These are phyloP conservation scores for Hylaeus anthracinus DNA, from an alignment of 1,140 invertebrate species.

Conservation along the genomic window DNA sequence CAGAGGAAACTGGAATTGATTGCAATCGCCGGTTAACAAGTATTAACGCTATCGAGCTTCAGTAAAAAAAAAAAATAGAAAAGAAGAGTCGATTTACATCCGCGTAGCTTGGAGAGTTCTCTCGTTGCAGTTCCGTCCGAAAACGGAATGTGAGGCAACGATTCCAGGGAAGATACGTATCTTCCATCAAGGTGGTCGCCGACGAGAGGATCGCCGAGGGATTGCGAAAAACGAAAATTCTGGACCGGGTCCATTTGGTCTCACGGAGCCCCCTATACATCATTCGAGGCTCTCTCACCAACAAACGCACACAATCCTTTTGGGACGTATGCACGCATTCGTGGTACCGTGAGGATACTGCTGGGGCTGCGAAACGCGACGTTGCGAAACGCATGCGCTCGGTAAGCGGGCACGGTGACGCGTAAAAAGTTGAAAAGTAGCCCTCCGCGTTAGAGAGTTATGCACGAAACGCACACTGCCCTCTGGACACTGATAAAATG, in stretches of 20 bases:
- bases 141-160: conserved; percentile 55
- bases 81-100: conserved; percentile 10
- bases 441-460: conserved; percentile 64
- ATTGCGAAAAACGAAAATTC: conserved; percentile 60
- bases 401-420: conserved; percentile 14
- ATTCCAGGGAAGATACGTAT: conserved; percentile 50
- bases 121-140: conserved; percentile 1
- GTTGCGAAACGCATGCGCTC: conserved; percentile 26
- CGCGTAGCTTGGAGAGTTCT: neutral
- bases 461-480: conserved; percentile 54
- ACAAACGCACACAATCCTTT: neutral
- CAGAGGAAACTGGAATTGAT: neutral
- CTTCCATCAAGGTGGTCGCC: conserved; percentile 54
- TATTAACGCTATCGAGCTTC: neutral
- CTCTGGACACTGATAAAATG: conserved; percentile 68
- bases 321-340: neutral
- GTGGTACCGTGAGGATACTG: conserved; percentile 18
- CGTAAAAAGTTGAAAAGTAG: conserved; percentile 73
- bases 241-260: conserved; percentile 53
- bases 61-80: neutral
- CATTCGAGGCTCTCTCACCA: conserved; percentile 41
- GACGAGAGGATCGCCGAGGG: conserved; percentile 28
- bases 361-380: conserved; percentile 3
- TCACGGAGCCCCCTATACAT: conserved; percentile 53
- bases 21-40: neutral